These are phyloP conservation scores for Bradysia coprophila DNA, from an alignment of 1,140 invertebrate species.

Conservation along the genomic window DNA sequence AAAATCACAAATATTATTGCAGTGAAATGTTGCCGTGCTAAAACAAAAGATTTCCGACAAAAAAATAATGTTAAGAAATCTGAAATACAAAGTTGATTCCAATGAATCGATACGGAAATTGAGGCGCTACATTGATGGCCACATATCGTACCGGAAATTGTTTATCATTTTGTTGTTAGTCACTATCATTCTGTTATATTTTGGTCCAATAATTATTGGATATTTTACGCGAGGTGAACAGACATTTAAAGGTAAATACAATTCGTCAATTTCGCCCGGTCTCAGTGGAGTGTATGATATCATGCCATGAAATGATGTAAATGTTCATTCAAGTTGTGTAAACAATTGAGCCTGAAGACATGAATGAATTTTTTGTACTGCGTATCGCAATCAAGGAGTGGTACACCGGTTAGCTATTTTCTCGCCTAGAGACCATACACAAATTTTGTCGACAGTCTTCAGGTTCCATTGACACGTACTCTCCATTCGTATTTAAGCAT, in stretches of 20 bases:
- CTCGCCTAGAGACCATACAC: neutral
- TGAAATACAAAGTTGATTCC: conserved; percentile 24
- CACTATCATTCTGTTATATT: conserved; percentile 40
- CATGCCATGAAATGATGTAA: neutral
- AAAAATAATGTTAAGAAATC: conserved; percentile 21
- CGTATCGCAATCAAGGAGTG: neutral
- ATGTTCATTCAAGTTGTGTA: neutral
- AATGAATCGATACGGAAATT: conserved; percentile 31
- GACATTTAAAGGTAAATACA: conserved; percentile 24
- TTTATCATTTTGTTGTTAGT: conserved; percentile 37
- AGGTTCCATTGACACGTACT: too few species aligned
- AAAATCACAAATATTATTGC: too few species aligned
- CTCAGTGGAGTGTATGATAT: neutral
- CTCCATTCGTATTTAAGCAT: too few species aligned
- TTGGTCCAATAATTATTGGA: conserved; percentile 39
- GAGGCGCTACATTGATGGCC: conserved; percentile 35
- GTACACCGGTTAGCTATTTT: neutral
- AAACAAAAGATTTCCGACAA: too few species aligned
- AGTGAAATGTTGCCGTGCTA: too few species aligned
- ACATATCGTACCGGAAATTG: conserved; percentile 42
- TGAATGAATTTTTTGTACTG: too few species aligned
- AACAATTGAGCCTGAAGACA: too few species aligned
- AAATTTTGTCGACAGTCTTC: too few species aligned
- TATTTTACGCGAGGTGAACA: conserved; percentile 32
- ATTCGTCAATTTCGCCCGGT: conserved; percentile 4